These are phyloP conservation scores for Porites lobata DNA, from an alignment of 92 coral and sea anemone species.

Conservation along the genomic window DNA sequence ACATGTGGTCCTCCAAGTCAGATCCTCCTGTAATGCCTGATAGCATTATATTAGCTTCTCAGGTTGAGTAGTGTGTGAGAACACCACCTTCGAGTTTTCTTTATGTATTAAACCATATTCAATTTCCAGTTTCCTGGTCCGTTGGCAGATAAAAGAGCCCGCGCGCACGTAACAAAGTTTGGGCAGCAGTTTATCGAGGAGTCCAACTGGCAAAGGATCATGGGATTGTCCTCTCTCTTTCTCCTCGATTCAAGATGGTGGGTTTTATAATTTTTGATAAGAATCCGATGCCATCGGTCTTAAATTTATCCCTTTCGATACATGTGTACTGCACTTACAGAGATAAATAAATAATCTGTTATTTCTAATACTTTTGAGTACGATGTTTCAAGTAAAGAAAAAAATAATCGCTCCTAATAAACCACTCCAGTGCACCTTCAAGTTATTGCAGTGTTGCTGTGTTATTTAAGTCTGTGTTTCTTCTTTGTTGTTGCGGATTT, in stretches of 20 bases:
- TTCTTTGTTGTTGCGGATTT: neutral
- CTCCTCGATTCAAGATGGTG: constrained; percentile 96
- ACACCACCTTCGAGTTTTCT: too few relatives aligned
- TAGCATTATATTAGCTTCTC: too few relatives aligned
- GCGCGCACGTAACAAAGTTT: neutral
- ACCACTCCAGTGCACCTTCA: neutral
- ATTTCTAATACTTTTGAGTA: too few relatives aligned
- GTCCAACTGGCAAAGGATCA: constrained; percentile 65
- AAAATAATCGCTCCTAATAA: neutral
- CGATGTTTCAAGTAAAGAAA: neutral
- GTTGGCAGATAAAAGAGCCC: too few relatives aligned
- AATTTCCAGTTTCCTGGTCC: too few relatives aligned
- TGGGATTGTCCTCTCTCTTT: constrained; percentile 91
- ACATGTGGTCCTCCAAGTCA: too few relatives aligned
- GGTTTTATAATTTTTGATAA: constrained; percentile 41
- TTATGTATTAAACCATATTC: too few relatives aligned
- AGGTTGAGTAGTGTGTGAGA: too few relatives aligned
- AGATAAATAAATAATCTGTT: neutral
- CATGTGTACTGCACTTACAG: neutral
- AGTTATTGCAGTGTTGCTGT: neutral
- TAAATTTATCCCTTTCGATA: neutral
- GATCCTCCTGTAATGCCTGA: too few relatives aligned
- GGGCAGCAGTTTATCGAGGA: constrained; percentile 47
- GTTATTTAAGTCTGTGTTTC: neutral
- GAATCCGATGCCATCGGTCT: constrained; percentile 77